Conservation (phyloP, 1,140 invertebrate genomes). For the Calycopis cecrops region DNA sequence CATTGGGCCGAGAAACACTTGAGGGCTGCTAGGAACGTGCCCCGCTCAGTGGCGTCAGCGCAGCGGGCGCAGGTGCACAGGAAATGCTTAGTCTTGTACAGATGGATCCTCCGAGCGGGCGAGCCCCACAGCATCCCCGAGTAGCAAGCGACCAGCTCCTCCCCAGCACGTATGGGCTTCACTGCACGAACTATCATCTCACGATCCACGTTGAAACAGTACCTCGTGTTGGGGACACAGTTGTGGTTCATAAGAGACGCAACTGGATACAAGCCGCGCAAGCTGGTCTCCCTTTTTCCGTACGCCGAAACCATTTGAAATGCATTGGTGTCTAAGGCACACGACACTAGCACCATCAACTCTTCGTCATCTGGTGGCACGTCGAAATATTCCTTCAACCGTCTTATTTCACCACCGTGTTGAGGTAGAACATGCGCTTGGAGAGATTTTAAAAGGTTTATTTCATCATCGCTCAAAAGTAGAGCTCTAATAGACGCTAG, state of each 20-base stretch:
- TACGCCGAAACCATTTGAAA: conserved; percentile 78
- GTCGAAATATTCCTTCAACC: conserved; percentile 76
- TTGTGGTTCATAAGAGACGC: conserved; percentile 84
- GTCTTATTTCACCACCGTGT: conserved; percentile 76
- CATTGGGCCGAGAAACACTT: conserved; percentile 70
- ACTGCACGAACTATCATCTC: conserved; percentile 80
- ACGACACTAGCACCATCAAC: conserved; percentile 77
- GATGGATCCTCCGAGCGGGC: conserved; percentile 77
- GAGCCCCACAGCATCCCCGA: conserved; percentile 85
- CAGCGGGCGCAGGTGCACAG: conserved; percentile 83
- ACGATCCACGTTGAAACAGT: conserved; percentile 77
- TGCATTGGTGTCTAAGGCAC: conserved; percentile 83
- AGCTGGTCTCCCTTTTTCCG: conserved; percentile 71
- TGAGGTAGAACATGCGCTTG: conserved; percentile 74
- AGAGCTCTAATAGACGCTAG: conserved; percentile 78
- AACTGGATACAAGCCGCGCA: conserved; percentile 83
- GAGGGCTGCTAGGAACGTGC: conserved; percentile 69
- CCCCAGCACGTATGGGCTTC: conserved; percentile 77
- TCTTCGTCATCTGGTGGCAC: conserved; percentile 77
- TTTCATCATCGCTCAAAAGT: conserved; percentile 72
- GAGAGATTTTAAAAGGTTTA: conserved; percentile 74
- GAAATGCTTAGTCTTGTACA: conserved; percentile 85
- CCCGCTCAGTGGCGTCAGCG: conserved; percentile 79
- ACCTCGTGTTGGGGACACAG: conserved; percentile 84
- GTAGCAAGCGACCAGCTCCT: conserved; percentile 85